These are phyloP conservation scores for Pangasius sanitwongsei DNA, from an alignment of 2,797 vertebrate genomes.

Conservation along the genomic window DNA sequence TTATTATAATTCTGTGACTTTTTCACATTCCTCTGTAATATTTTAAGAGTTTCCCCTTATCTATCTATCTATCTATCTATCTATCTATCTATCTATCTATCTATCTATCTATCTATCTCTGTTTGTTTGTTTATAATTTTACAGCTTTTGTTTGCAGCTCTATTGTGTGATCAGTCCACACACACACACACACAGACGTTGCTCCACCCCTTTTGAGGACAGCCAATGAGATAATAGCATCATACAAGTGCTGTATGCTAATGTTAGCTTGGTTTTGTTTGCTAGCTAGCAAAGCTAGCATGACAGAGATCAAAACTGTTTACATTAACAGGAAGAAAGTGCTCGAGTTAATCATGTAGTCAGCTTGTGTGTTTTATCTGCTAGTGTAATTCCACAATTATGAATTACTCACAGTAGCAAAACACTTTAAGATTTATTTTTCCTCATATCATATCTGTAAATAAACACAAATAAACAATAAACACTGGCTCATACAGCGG, in stretches of 20 bases:
- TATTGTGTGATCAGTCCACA: neutral
- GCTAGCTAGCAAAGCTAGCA: neutral
- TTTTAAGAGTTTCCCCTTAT: neutral
- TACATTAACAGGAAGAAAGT: neutral
- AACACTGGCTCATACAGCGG: neutral
- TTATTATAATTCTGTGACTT: no score
- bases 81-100: neutral
- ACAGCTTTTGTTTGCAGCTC: neutral
- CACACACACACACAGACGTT: neutral
- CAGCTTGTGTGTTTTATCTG: neutral
- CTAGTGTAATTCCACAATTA: neutral
- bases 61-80: neutral
- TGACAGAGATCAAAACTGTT: neutral
- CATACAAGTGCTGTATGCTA: neutral
- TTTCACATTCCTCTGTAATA: no score
- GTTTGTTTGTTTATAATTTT: neutral
- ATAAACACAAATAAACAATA: neutral
- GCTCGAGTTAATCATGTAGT: neutral
- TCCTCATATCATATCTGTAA: neutral
- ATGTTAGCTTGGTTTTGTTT: neutral
- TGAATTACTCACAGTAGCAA: neutral
- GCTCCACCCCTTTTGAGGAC: neutral
- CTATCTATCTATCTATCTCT: no score
- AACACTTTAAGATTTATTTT: neutral
- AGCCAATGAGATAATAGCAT: neutral